A percentile compares a stretch with the other conserved stretches of the same genome.
Conservation (phyloP, 1,140 invertebrate species). For the Anastatus disparis region DNA sequence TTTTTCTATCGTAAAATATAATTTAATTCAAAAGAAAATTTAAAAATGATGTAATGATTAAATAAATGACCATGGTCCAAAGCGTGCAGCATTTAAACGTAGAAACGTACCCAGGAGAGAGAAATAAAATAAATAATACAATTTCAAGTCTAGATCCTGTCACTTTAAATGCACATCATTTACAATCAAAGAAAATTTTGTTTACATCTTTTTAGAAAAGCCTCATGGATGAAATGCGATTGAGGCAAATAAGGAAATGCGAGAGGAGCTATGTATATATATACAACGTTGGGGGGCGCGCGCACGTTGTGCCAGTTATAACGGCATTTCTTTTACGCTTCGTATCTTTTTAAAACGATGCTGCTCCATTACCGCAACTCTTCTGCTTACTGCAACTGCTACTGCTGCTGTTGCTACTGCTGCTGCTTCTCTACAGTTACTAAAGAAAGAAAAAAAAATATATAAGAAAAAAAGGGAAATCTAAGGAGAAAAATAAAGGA, state of each 20-base stretch:
- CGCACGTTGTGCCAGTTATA: neutral
- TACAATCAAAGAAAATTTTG: constrained; percentile 5
- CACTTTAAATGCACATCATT: neutral
- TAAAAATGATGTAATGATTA: constrained; percentile 6
- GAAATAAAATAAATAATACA: no score
- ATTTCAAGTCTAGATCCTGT: no score
- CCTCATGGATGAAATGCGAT: neutral
- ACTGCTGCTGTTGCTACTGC: no score
- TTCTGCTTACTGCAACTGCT: no score
- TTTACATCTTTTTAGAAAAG: constrained; percentile 6
- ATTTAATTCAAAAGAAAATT: no score
- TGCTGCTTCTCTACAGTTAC: no score
- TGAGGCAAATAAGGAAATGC: neutral
- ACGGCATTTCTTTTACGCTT: neutral
- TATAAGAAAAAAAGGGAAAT: no score
- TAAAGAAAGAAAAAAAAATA: neutral
- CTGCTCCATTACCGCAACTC: constrained; percentile 7
- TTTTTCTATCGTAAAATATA: no score
- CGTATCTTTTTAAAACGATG: constrained; percentile 7
- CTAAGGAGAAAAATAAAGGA: no score
- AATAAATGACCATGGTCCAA: neutral
- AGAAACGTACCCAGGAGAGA: no score
- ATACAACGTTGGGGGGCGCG: neutral
- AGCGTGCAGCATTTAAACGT: no score
- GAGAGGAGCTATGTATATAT: neutral